Evolutionary conservation across 2,888 invertebrate species (phyloP).

Genomic region (Sarcophaga variegata): DNA sequence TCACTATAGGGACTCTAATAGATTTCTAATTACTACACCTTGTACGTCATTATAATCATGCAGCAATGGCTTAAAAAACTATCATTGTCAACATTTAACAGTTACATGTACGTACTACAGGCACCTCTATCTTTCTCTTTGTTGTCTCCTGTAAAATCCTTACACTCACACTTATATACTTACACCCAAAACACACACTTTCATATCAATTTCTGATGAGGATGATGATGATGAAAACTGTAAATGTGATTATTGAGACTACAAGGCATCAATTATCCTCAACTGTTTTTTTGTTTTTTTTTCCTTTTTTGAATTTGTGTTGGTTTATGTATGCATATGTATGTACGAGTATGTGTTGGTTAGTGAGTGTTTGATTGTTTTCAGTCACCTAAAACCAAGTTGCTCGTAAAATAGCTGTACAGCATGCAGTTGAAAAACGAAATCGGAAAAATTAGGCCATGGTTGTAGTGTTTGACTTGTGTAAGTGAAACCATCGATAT

Average conservation of each 20-base stretch:
- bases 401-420: not conserved
- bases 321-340: not conserved
- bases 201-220: slow-evolving; percentile 26
- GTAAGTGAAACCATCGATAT: slow-evolving; percentile 50
- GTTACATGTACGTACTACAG: not conserved
- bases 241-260: slow-evolving; percentile 57
- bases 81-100: not conserved
- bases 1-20: no score
- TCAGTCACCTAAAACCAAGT: slow-evolving; percentile 9
- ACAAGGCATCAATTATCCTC: slow-evolving; percentile 63
- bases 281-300: not conserved
- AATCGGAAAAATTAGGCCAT: not conserved
- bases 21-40: no score
- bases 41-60: no score
- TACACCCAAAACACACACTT: not conserved
- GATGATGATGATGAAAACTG: slow-evolving; percentile 32
- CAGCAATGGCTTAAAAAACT: no score
- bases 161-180: not conserved
- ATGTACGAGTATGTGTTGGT: not conserved
- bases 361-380: not conserved
- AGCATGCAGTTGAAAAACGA: not conserved
- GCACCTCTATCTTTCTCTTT: not conserved
- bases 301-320: slow-evolving; percentile 11
- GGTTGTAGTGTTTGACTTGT: slow-evolving; percentile 12
- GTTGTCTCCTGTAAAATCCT: not conserved